These are phyloP conservation scores for Nephrocerus scutellatus DNA, from an alignment of 2,888 invertebrate species.

Conservation along the genomic window DNA sequence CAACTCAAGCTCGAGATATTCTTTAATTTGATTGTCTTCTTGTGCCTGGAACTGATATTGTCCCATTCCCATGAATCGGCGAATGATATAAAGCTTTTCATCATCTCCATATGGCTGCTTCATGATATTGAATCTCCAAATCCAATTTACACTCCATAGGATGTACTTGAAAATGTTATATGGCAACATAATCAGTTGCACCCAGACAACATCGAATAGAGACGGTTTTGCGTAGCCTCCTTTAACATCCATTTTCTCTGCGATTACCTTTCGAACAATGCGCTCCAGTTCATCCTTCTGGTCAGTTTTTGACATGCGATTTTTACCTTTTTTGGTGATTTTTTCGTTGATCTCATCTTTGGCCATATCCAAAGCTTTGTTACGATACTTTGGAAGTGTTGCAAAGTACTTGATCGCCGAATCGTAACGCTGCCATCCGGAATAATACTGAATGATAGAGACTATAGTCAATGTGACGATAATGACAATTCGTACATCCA, in stretches of 20 bases:
- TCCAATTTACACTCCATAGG: slow-evolving; percentile 72
- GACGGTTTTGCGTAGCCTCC: slow-evolving; percentile 86
- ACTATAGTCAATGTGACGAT: slow-evolving; percentile 77
- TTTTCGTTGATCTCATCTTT: slow-evolving; percentile 54
- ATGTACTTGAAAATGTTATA: slow-evolving; percentile 64
- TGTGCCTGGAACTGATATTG: slow-evolving; percentile 65
- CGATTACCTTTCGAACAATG: slow-evolving; percentile 73
- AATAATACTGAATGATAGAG: slow-evolving; percentile 77
- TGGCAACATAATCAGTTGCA: slow-evolving; percentile 74
- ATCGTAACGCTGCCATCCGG: slow-evolving; percentile 71
- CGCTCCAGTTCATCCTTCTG: slow-evolving; percentile 72
- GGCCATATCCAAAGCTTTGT: slow-evolving; percentile 65
- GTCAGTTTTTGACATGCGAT: slow-evolving; percentile 54
- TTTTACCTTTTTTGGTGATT: slow-evolving; percentile 49
- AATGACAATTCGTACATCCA: slow-evolving; percentile 82
- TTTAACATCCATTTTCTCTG: slow-evolving; percentile 89
- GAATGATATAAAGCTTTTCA: slow-evolving; percentile 77
- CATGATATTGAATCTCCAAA: slow-evolving; percentile 69
- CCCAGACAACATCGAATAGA: slow-evolving; percentile 70
- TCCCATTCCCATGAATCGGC: slow-evolving; percentile 68
- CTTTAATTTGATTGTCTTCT: slow-evolving; percentile 66
- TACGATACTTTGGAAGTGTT: slow-evolving; percentile 80
- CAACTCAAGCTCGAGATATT: slow-evolving; percentile 66
- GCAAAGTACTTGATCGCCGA: slow-evolving; percentile 82
- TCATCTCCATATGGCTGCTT: slow-evolving; percentile 72